Percentiles rank a stretch among this genome's conserved stretches.
These are phyloP conservation scores for Octopus sinensis DNA, from an alignment of 1,140 invertebrate species.

Conservation along the genomic window DNA sequence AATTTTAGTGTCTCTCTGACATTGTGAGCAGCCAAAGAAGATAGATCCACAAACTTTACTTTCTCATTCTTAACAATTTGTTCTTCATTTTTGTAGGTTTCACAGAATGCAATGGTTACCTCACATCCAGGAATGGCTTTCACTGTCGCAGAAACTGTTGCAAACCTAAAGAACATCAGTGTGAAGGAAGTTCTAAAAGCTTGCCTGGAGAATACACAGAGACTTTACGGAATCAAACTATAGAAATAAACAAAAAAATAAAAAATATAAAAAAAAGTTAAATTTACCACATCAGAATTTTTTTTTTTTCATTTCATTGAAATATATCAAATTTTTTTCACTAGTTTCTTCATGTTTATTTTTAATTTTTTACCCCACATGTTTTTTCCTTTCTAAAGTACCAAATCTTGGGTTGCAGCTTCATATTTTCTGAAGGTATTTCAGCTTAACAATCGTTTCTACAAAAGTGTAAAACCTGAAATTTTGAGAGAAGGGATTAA, in stretches of 20 bases:
- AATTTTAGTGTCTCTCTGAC: too few relatives aligned
- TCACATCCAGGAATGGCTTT: slow-evolving; percentile 60
- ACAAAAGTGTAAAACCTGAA: too few relatives aligned
- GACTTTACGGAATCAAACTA: slow-evolving; percentile 44
- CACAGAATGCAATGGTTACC: slow-evolving; percentile 32
- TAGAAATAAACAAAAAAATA: not conserved
- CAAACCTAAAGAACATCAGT: slow-evolving; percentile 38
- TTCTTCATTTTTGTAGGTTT: slow-evolving; percentile 28
- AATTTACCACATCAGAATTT: not conserved
- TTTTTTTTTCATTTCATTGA: not conserved
- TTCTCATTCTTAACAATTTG: too few relatives aligned
- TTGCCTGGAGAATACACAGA: slow-evolving; percentile 47
- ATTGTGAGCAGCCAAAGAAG: too few relatives aligned
- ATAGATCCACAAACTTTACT: too few relatives aligned
- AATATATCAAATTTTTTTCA: not conserved
- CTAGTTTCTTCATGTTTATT: not conserved
- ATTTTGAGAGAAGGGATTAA: too few relatives aligned
- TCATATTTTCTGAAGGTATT: too few relatives aligned
- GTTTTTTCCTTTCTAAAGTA: not conserved
- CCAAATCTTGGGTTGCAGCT: not conserved
- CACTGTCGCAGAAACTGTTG: slow-evolving; percentile 56
- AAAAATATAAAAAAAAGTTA: not conserved
- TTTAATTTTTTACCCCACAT: not conserved
- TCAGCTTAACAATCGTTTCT: too few relatives aligned
- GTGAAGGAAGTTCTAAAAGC: slow-evolving; percentile 44